These are phyloP conservation scores for Canis aureus DNA, from an alignment of 2,113 vertebrate species.

Conservation along the genomic window DNA sequence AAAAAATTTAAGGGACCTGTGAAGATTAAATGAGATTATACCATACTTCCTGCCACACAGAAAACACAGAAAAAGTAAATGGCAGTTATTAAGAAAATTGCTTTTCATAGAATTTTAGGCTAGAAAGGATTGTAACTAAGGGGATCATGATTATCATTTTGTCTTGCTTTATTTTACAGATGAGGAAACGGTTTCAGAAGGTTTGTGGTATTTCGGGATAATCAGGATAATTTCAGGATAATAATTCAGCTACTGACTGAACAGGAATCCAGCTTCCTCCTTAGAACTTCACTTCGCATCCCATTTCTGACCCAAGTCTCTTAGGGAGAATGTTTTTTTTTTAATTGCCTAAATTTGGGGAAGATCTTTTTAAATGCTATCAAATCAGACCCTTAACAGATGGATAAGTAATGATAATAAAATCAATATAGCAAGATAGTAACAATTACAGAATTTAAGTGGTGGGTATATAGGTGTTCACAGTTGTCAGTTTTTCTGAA, in stretches of 20 bases:
- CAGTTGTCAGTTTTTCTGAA: not conserved
- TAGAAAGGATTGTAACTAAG: not conserved
- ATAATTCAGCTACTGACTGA: not conserved
- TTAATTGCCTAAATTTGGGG: not conserved
- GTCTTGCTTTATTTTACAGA: not conserved
- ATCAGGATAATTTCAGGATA: not conserved
- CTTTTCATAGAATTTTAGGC: constrained; percentile 26
- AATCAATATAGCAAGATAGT: constrained; percentile 6
- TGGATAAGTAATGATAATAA: not conserved
- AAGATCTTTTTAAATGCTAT: not conserved
- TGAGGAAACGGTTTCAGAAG: not conserved
- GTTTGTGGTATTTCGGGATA: not conserved
- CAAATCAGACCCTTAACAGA: not conserved
- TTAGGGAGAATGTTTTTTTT: not conserved
- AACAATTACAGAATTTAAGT: not conserved
- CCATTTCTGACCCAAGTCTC: not conserved
- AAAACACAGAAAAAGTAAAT: not conserved
- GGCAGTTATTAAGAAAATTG: not conserved
- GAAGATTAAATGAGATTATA: not conserved
- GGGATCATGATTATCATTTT: not conserved
- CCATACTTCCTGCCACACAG: not conserved
- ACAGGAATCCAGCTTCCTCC: not conserved
- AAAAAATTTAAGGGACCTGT: not conserved
- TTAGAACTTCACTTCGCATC: not conserved
- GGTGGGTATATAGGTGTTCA: not conserved